phyloP scores from a whole-genome alignment of 2,888 invertebrate species.

The Dicyrtomina minuta region DNA sequence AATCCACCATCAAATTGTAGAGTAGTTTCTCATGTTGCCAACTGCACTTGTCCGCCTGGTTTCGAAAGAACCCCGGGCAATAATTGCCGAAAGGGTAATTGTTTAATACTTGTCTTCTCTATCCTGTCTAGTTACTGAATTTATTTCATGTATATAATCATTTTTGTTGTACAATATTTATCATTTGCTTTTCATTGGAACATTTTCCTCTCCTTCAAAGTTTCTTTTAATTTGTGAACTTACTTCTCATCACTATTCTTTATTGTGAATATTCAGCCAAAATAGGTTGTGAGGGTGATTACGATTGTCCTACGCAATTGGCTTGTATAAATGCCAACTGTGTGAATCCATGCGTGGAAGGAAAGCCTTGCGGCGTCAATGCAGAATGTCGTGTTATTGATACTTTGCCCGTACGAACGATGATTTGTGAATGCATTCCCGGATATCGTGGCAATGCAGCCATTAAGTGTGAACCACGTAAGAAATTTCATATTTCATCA shows the following conservation, averaged over 20 bases:
- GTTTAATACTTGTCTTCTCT: neutral
- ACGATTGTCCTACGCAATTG: constrained; percentile 74
- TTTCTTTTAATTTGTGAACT: constrained; percentile 15
- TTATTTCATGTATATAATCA: no score
- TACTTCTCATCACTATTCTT: constrained; percentile 24
- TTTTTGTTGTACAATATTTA: constrained; percentile 1
- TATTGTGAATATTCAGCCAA: constrained; percentile 38
- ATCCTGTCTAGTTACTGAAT: no score
- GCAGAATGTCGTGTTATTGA: constrained; percentile 80
- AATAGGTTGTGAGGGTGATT: constrained; percentile 69
- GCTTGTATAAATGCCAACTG: constrained; percentile 82
- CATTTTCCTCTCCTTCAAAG: neutral
- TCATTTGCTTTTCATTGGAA: neutral
- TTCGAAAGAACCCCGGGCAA: constrained; percentile 62
- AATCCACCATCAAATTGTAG: constrained; percentile 71
- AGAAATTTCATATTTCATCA: constrained; percentile 56
- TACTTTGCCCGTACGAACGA: constrained; percentile 80
- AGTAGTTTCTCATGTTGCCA: constrained; percentile 76
- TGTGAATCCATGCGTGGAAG: constrained; percentile 74
- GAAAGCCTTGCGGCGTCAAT: constrained; percentile 77
- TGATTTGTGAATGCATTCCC: constrained; percentile 85
- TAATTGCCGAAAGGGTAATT: constrained; percentile 46
- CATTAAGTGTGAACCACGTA: constrained; percentile 76
- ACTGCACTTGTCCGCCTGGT: constrained; percentile 80
- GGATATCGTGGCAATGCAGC: constrained; percentile 88